Evolutionary conservation across 2,113 vertebrate genomes (phyloP).

Genomic region (Sinocyclocheilus anophthalmus): DNA sequence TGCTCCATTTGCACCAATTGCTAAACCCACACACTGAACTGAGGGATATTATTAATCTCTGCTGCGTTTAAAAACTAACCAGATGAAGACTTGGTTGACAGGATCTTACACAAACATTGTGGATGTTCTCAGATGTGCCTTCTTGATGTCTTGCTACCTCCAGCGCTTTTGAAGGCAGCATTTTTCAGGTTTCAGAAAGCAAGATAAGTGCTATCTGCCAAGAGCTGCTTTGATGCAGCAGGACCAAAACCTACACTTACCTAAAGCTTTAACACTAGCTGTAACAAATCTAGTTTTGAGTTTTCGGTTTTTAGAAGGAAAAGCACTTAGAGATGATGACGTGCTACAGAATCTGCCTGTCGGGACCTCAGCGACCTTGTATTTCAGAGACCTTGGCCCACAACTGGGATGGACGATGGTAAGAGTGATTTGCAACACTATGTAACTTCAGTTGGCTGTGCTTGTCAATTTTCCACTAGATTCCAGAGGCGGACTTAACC

Average conservation of each 20-base stretch:
- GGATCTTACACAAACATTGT: neutral
- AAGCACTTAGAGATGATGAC: slow-evolving; percentile 82
- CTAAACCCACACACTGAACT: neutral
- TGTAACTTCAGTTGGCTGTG: slow-evolving; percentile 77
- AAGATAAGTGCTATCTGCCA: neutral
- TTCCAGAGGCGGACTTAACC: slow-evolving; percentile 31
- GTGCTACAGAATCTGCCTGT: slow-evolving; percentile 83
- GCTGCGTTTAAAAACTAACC: neutral
- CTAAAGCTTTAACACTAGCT: slow-evolving; percentile 30
- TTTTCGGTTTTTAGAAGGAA: slow-evolving; percentile 76
- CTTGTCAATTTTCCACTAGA: slow-evolving; percentile 83
- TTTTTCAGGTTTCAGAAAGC: slow-evolving; percentile 12
- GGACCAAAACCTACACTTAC: neutral
- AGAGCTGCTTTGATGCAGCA: neutral
- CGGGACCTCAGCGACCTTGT: slow-evolving; percentile 84
- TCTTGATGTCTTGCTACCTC: neutral
- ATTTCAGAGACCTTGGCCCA: slow-evolving; percentile 88
- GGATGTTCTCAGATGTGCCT: neutral
- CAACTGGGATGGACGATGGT: slow-evolving; percentile 90
- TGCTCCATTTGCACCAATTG: neutral
- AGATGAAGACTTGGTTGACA: neutral
- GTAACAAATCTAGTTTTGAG: slow-evolving; percentile 31
- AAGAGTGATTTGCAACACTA: slow-evolving; percentile 46
- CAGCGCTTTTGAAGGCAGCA: neutral
- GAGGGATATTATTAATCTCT: neutral